A percentile compares a stretch with the other conserved stretches of the same genome.
These are phyloP conservation scores for Lordiphosa fenestrarum DNA, from an alignment of 2,888 invertebrate genomes.

Conservation along the genomic window DNA sequence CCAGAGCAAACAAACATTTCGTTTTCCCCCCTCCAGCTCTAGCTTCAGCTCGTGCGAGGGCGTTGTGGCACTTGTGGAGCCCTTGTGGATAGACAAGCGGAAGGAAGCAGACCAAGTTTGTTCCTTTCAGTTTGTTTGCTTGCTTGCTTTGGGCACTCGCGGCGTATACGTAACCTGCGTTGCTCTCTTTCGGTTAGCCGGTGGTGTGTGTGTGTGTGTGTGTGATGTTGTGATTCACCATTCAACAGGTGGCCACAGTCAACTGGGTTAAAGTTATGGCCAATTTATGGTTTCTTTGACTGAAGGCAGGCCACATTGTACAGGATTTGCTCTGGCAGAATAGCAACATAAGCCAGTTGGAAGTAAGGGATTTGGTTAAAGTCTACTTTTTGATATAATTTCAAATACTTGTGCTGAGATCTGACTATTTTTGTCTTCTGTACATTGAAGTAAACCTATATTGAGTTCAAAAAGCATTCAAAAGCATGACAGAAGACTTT, in stretches of 20 bases:
- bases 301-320: not conserved
- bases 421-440: no score
- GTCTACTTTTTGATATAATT: no score
- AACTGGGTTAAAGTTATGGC: slow-evolving; percentile 25
- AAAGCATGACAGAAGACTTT: no score
- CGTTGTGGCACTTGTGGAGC: slow-evolving; percentile 7
- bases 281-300: slow-evolving; percentile 48
- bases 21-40: slow-evolving; percentile 8
- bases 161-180: slow-evolving; percentile 51
- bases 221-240: slow-evolving; percentile 9
- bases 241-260: slow-evolving; percentile 53
- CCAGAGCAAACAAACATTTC: slow-evolving; percentile 37
- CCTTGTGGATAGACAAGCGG: slow-evolving; percentile 1
- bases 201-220: slow-evolving; percentile 9
- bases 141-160: slow-evolving; percentile 37
- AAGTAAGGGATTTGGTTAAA: no score
- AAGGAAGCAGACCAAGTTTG: slow-evolving; percentile 27
- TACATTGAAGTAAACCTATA: no score
- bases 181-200: slow-evolving; percentile 13
- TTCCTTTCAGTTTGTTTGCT: slow-evolving; percentile 26
- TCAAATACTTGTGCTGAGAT: no score
- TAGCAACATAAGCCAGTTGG: no score
- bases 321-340: no score
- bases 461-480: no score
- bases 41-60: slow-evolving; percentile 16